These are phyloP conservation scores for Camponotus floridanus DNA, from an alignment of 1,140 invertebrate species.

Conservation along the genomic window DNA sequence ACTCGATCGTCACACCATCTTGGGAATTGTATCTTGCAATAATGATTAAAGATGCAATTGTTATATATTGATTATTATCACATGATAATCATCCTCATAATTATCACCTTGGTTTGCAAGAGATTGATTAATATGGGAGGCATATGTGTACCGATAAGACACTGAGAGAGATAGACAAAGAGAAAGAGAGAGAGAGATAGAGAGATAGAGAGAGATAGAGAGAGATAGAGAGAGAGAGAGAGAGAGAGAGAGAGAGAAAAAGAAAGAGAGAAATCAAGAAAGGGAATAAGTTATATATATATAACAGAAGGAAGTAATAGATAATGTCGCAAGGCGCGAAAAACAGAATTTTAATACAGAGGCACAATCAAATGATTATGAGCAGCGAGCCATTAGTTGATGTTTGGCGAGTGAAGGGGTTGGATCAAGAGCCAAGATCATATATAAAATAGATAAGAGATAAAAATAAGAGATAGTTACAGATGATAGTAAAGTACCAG, in stretches of 20 bases:
- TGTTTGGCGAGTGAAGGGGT: slow-evolving; percentile 20
- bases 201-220: background rate
- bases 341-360: slow-evolving; percentile 43
- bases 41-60: slow-evolving; percentile 76
- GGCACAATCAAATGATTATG: slow-evolving; percentile 22
- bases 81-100: slow-evolving; percentile 67
- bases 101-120: slow-evolving; percentile 61
- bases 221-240: slow-evolving; percentile 28
- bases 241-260: slow-evolving; percentile 10
- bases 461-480: slow-evolving; percentile 69
- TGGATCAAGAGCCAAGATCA: slow-evolving; percentile 56
- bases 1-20: slow-evolving; percentile 56
- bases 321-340: slow-evolving; percentile 37
- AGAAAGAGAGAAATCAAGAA: slow-evolving; percentile 43
- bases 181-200: slow-evolving; percentile 54
- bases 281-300: slow-evolving; percentile 21
- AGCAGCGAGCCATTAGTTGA: slow-evolving; percentile 20
- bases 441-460: slow-evolving; percentile 52
- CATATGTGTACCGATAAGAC: slow-evolving; percentile 68
- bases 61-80: slow-evolving; percentile 74
- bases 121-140: slow-evolving; percentile 69
- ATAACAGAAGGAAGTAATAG: slow-evolving; percentile 13
- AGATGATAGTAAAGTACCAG: slow-evolving; percentile 80
- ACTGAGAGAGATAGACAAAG: slow-evolving; percentile 62
- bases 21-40: slow-evolving; percentile 55